Evolutionary conservation across 2,797 vertebrate species (phyloP).

Genomic region (Naso thynnoides): DNA sequence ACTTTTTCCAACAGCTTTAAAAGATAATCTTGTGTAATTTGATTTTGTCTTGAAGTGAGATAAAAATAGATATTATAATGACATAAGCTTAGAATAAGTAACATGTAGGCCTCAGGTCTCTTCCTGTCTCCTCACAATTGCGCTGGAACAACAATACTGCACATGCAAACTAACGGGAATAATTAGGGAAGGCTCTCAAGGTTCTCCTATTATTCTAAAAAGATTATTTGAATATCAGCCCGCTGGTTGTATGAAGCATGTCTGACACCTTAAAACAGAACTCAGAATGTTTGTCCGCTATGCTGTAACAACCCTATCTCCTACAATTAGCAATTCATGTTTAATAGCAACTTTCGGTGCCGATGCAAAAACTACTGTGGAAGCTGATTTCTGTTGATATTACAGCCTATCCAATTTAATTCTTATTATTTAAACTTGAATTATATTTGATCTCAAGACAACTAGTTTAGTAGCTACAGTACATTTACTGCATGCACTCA

Average conservation of each 20-base stretch:
- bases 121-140: neutral
- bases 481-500: neutral
- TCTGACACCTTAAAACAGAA: conserved; percentile 22
- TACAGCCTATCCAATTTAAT: neutral
- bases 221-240: conserved; percentile 10
- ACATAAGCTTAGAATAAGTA: neutral
- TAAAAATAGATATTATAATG: conserved; percentile 7
- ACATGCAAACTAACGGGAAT: conserved; percentile 17
- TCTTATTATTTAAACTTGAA: conserved; percentile 8
- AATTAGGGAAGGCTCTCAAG: conserved; percentile 22
- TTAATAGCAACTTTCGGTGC: neutral
- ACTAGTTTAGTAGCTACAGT: too few species aligned
- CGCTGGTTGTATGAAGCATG: neutral
- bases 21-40: neutral
- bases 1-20: neutral
- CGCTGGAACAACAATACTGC: conserved; percentile 2
- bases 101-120: neutral
- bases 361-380: neutral
- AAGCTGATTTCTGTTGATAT: neutral
- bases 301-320: neutral
- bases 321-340: conserved; percentile 23
- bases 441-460: neutral
- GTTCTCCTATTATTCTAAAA: conserved; percentile 13
- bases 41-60: conserved; percentile 12
- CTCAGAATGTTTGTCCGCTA: conserved; percentile 3